Percentiles rank a stretch among this genome's conserved stretches.
Conservation (phyloP, 2,113 vertebrate species). For the Chamaetylas fuelleborni region DNA sequence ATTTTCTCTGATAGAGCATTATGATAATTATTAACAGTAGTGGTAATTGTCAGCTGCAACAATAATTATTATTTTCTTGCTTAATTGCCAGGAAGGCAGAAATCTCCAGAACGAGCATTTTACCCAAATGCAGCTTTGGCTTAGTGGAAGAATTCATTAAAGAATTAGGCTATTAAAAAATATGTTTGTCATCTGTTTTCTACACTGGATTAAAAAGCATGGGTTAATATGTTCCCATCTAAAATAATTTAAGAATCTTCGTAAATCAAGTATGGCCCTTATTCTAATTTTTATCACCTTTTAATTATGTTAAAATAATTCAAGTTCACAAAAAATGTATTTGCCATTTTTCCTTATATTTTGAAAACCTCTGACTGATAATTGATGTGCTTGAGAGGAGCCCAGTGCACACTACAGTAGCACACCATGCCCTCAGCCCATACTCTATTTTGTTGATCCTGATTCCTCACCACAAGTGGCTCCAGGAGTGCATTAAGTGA, state of each 20-base stretch:
- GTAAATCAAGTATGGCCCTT: neutral
- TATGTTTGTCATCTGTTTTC: neutral
- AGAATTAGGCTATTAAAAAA: neutral
- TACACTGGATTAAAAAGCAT: neutral
- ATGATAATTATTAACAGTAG: conserved; percentile 30
- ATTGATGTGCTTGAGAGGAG: neutral
- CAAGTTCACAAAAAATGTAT: neutral
- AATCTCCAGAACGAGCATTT: conserved; percentile 1
- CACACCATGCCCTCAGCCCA: neutral
- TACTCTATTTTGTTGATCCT: neutral
- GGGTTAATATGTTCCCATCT: neutral
- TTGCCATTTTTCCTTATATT: neutral
- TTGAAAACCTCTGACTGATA: neutral
- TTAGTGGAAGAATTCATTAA: neutral
- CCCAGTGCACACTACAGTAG: neutral
- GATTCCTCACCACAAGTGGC: neutral
- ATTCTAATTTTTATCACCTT: neutral
- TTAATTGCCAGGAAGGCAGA: conserved; percentile 10
- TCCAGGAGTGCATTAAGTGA: neutral
- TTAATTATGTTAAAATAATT: neutral
- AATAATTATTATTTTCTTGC: conserved; percentile 1
- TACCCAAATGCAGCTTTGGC: neutral
- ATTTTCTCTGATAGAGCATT: conserved; percentile 22
- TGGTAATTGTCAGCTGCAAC: neutral
- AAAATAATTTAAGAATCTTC: neutral